A percentile compares a stretch with the other conserved stretches of the same genome.
Conservation (phyloP, 2,888 invertebrate genomes). For the Epinotia demarniana region DNA sequence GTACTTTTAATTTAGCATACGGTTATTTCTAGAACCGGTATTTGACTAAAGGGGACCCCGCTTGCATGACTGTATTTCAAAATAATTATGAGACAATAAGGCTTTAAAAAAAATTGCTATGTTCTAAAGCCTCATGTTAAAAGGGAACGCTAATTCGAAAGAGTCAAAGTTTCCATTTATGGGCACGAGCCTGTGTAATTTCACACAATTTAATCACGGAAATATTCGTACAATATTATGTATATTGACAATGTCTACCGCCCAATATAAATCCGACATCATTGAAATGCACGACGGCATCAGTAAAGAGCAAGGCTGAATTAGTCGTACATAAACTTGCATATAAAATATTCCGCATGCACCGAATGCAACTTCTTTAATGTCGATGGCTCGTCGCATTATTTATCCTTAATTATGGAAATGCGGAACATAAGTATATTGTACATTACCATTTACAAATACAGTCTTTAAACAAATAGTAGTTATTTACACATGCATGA, state of each 20-base stretch:
- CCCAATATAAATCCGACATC: neutral
- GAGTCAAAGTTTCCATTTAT: neutral
- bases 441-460: constrained; percentile 8
- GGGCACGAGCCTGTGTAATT: neutral
- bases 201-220: neutral
- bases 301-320: constrained; percentile 22
- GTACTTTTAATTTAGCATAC: neutral
- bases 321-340: constrained; percentile 1
- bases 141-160: neutral
- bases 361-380: neutral
- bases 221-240: neutral
- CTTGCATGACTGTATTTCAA: too few species aligned
- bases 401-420: constrained; percentile 3
- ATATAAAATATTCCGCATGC: neutral
- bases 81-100: too few species aligned
- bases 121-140: neutral
- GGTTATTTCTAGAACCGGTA: too few species aligned
- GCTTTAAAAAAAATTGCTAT: too few species aligned
- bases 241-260: neutral
- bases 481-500: too few species aligned
- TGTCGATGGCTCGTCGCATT: constrained; percentile 7
- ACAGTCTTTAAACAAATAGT: neutral
- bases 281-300: neutral
- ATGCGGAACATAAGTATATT: constrained; percentile 25
- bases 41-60: too few species aligned